Evolutionary conservation across 2,888 invertebrate species (phyloP), one percentile per base, ranked within the genome.

Genomic region (Limnephilus marmoratus): DNA sequence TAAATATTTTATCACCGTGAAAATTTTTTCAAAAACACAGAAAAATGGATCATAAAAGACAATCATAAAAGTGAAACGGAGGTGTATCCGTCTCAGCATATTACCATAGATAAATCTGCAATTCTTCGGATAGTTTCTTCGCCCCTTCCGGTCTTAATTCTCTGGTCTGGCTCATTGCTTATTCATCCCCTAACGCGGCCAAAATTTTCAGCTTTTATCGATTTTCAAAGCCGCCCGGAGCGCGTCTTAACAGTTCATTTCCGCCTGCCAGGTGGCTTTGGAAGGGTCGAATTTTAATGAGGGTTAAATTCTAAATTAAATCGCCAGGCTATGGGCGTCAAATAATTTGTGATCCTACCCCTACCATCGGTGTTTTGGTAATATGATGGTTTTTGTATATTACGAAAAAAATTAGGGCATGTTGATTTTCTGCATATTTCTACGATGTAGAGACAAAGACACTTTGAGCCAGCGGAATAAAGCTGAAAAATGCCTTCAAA

Each of bases 231-330:
- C n/a, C 13, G n/a, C 29, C 81, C 81, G 7, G 9, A 34, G 81
- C 18, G 41, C 90, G 90, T 90, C 81, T 90, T 90, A 90, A 90
- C 90, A 90, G 90, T 45, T 90, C 90, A 90, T 90, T 90, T 90
- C 90, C 90, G 41, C 13, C n/a, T 41, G 90, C 90, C 90, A 90
- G 90, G 90, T 90, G 90, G 37, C 90, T 29, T 12, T 37, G 15
- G 29, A 81, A 90, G 81, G 90, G 90, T 81, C n/a, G 90, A 90
- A 90, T 90, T 37, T 90, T 90, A 90, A 90, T 81, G 81, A 90
- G 90, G 81, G n/a, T 45, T n/a, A 81, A 81, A 90, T 90, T 81
- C 24, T 81, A 90, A 90, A 90, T 90, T 34, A 81, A 49, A 90
- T 81, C 81, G 41, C 49, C 13, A 31, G 34, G 34, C 53, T 37